Evolutionary conservation across 2,888 invertebrate genomes (phyloP).

Genomic region (Drosophila neutralis): DNA sequence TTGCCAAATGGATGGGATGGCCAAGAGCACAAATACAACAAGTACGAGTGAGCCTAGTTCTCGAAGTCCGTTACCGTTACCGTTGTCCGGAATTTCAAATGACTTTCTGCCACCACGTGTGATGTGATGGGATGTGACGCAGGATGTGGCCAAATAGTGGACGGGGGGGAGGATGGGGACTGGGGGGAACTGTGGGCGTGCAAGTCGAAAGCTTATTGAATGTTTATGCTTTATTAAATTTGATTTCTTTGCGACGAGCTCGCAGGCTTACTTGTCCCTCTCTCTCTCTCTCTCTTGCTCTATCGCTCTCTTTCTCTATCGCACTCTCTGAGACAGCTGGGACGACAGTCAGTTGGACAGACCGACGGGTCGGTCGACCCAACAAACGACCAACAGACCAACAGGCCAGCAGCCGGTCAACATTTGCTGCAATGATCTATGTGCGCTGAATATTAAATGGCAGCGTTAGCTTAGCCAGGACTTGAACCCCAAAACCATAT

Average conservation of each 20-base stretch:
- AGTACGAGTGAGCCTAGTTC: slow-evolving; percentile 30
- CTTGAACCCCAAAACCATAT: slow-evolving; percentile 16
- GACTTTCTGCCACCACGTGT: slow-evolving; percentile 58
- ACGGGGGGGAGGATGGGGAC: too few species aligned
- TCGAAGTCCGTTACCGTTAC: slow-evolving; percentile 45
- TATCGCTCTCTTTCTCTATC: neutral
- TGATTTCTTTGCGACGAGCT: slow-evolving; percentile 75
- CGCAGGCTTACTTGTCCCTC: slow-evolving; percentile 17
- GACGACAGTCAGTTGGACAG: neutral
- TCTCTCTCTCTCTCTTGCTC: neutral
- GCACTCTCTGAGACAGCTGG: neutral
- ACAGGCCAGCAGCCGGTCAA: slow-evolving; percentile 43
- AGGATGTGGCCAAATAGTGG: neutral
- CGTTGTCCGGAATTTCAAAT: slow-evolving; percentile 79
- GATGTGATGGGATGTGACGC: slow-evolving; percentile 6
- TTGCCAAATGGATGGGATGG: slow-evolving; percentile 56
- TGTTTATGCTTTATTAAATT: slow-evolving; percentile 85
- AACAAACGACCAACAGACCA: slow-evolving; percentile 2
- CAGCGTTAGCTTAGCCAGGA: slow-evolving; percentile 46
- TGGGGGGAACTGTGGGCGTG: slow-evolving; percentile 7
- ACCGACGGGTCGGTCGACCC: slow-evolving; percentile 21
- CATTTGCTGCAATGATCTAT: slow-evolving; percentile 84
- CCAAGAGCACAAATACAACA: slow-evolving; percentile 35
- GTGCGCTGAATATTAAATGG: slow-evolving; percentile 84
- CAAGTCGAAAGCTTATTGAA: slow-evolving; percentile 83